Conservation (phyloP, 1,140 invertebrate genomes). For the Panulirus ornatus region DNA sequence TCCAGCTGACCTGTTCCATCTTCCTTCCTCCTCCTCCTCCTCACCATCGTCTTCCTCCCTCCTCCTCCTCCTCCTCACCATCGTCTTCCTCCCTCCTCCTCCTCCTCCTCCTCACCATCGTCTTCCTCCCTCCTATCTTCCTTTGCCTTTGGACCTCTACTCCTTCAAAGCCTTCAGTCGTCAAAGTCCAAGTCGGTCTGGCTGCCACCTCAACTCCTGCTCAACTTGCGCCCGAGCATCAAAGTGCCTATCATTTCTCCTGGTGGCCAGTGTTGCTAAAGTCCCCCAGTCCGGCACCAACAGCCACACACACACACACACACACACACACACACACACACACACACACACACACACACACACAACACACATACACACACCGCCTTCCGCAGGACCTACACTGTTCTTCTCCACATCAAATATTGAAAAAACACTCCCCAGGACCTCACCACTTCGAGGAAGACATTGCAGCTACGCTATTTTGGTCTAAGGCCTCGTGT, state of each 20-base stretch:
- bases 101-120: background rate
- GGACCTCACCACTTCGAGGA: too few species aligned
- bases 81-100: background rate
- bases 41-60: background rate
- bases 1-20: background rate
- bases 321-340: too few species aligned
- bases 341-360: too few species aligned
- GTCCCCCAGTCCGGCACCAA: background rate
- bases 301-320: too few species aligned
- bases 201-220: background rate
- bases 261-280: slow-evolving; percentile 19
- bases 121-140: slow-evolving; percentile 19
- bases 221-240: slow-evolving; percentile 37
- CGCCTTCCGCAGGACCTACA: too few species aligned
- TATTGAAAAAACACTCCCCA: too few species aligned
- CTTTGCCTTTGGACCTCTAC: too few species aligned
- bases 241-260: slow-evolving; percentile 50
- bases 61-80: background rate
- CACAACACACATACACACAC: too few species aligned
- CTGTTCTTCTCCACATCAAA: too few species aligned
- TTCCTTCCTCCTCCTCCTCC: background rate
- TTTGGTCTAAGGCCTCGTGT: too few species aligned
- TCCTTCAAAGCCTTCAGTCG: slow-evolving; percentile 17
- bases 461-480: too few species aligned
- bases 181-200: slow-evolving; percentile 27